Base-by-base conservation (phyloP, 2,797 vertebrate genomes). In the Tokudaia tokunoshimensis region DNA sequence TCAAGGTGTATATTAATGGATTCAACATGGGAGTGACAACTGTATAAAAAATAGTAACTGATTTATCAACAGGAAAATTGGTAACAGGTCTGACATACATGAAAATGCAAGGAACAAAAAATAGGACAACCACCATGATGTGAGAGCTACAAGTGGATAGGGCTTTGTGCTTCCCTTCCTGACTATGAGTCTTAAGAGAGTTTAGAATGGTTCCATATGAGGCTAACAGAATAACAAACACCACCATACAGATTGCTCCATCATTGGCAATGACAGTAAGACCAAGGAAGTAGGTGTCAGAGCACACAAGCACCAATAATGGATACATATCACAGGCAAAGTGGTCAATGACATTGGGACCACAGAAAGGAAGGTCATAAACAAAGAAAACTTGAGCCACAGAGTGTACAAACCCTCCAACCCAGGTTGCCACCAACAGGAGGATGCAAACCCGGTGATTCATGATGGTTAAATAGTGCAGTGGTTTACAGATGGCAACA, bases 401-500 rank as follows among this genome's bases (percentile, higher is more conserved):
- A 4, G 91, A 61, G 14, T 92, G 91, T 47, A 47, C 26, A 84
- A 92, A 92, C 0, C 91, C 81, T 41, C 70, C 72, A 76, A 1
- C 14, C 34, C 57, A 92, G 63, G 63, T 47, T 85, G 44, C 44
- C 44, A 86, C 31, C 44, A 86, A 14, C 47, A 86, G 34, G 6
- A 86, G 31, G 17, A 70, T 47, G 3, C 63, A 70, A 26, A 86
- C 31, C 3, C 63, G 34, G 17, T 61, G 57, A 47, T 85, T 85
- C 82, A 85, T 78, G 44, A 85, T 78, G 24, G 57, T 85, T 55
- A 52, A 29, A 15, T 92, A 92, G 26, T 85, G 57, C 17, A 92
- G 44, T 12, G 81, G 72, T 29, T 97, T 96, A 75, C 98, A 98
- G 79, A 99, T 96, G 24, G 98, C 98, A 70, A 98, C 78, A 29